Evolutionary conservation across 1,140 invertebrate species (phyloP).

Genomic region (Tigriopus japonicus): DNA sequence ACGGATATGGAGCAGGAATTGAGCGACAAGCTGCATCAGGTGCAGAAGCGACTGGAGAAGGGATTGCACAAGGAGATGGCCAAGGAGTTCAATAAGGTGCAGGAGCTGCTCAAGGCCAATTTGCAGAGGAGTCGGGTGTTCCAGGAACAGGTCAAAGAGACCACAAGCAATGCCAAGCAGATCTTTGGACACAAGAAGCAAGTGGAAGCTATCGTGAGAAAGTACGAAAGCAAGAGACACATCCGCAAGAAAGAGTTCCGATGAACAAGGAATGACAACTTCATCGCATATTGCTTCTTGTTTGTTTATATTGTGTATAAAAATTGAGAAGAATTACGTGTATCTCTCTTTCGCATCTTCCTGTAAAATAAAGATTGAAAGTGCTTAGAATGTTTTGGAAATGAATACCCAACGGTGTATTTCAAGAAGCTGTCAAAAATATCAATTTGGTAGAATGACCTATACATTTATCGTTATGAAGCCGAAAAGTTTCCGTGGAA

Average conservation of each 20-base stretch:
- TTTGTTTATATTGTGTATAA: no score
- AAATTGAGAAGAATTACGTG: no score
- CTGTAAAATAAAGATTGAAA: no score
- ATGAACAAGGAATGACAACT: no score
- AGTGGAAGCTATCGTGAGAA: conserved; percentile 66
- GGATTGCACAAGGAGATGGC: conserved; percentile 31
- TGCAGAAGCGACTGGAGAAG: conserved; percentile 44
- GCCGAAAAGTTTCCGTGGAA: no score
- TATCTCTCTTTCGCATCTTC: no score
- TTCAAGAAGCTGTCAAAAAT: no score
- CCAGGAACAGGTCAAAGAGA: conserved; percentile 72
- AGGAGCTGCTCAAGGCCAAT: conserved; percentile 65
- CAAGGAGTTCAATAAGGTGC: conserved; percentile 46
- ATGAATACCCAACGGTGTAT: no score
- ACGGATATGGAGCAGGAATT: conserved; percentile 44
- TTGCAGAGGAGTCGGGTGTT: conserved; percentile 83
- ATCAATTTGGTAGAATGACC: no score
- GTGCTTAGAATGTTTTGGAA: no score
- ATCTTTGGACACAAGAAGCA: conserved; percentile 76
- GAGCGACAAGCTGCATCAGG: conserved; percentile 39
- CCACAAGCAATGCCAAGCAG: conserved; percentile 60
- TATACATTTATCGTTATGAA: no score
- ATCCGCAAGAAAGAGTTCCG: conserved; percentile 46
- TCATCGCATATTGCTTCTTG: no score
- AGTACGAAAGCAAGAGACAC: conserved; percentile 69